These are phyloP conservation scores for Petrocephalus sullivani DNA, from an alignment of 2,797 vertebrate species.

Conservation along the genomic window DNA sequence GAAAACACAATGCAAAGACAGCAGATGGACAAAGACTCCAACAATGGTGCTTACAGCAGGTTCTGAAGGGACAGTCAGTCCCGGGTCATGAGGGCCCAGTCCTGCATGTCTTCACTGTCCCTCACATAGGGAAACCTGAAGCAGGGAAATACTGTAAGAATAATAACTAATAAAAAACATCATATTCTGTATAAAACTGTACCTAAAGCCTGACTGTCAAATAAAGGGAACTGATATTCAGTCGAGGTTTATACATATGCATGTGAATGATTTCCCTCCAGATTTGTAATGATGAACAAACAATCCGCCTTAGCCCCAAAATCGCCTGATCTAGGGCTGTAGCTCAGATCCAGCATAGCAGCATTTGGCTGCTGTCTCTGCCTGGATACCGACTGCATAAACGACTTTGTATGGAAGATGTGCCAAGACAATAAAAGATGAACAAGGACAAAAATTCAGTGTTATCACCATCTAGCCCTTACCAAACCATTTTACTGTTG, in stretches of 20 bases:
- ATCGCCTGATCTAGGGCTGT: neutral
- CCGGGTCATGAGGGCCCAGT: neutral
- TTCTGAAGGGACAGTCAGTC: constrained; percentile 23
- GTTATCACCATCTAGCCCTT: constrained; percentile 43
- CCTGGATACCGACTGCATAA: constrained; percentile 25
- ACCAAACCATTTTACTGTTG: constrained; percentile 51
- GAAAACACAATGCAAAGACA: constrained; percentile 33
- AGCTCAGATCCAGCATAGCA: neutral
- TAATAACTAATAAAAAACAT: neutral
- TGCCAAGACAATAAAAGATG: constrained; percentile 35
- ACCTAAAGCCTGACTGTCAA: constrained; percentile 2
- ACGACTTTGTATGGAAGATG: neutral
- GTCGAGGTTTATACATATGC: neutral
- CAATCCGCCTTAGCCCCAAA: neutral
- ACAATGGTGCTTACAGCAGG: constrained; percentile 36
- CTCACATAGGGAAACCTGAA: neutral
- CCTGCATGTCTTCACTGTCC: neutral
- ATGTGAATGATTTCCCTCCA: neutral
- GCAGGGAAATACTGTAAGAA: neutral
- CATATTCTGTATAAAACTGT: neutral
- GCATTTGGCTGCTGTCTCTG: neutral
- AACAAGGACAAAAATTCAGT: constrained; percentile 40
- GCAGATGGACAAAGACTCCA: constrained; percentile 27
- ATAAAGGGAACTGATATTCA: neutral
- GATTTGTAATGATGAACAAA: neutral